Conservation (phyloP, 2,113 vertebrate species). For the Colaptes auratus region DNA sequence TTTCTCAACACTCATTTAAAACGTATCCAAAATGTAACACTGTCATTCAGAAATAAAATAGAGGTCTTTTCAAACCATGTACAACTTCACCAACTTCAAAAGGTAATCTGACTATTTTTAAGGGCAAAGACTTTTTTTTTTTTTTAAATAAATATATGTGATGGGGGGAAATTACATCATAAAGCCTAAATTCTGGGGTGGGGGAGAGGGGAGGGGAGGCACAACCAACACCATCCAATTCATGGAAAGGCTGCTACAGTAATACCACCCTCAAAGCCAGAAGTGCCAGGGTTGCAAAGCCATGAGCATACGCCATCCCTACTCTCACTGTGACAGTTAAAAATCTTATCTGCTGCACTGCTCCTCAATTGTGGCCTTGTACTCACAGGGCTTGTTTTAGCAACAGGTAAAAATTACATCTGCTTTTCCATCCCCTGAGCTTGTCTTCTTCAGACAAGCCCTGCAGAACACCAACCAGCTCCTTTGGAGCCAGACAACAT, state of each 20-base stretch:
- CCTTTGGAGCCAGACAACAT: not conserved
- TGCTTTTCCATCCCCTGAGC: not conserved
- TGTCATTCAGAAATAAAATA: slow-evolving; percentile 23
- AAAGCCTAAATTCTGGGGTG: not conserved
- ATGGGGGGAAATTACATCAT: not conserved
- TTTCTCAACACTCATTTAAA: slow-evolving; percentile 21
- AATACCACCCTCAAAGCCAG: not conserved
- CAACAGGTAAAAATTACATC: slow-evolving; percentile 3
- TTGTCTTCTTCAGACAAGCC: not conserved
- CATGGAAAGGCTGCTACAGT: not conserved
- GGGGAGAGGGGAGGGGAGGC: no score
- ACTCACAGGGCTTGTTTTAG: not conserved
- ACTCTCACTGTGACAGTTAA: not conserved
- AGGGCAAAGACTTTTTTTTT: not conserved
- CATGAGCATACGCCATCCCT: not conserved
- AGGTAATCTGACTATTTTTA: not conserved
- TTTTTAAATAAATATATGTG: not conserved
- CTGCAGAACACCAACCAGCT: not conserved
- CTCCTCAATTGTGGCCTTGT: not conserved
- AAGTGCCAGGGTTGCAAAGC: not conserved
- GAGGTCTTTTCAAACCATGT: not conserved
- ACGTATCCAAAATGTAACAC: slow-evolving; percentile 6
- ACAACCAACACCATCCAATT: not conserved
- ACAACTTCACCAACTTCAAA: slow-evolving; percentile 9
- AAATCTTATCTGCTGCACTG: not conserved